phyloP scores from a whole-genome alignment of 2,113 vertebrate genomes.

The Pseudonaja textilis region DNA sequence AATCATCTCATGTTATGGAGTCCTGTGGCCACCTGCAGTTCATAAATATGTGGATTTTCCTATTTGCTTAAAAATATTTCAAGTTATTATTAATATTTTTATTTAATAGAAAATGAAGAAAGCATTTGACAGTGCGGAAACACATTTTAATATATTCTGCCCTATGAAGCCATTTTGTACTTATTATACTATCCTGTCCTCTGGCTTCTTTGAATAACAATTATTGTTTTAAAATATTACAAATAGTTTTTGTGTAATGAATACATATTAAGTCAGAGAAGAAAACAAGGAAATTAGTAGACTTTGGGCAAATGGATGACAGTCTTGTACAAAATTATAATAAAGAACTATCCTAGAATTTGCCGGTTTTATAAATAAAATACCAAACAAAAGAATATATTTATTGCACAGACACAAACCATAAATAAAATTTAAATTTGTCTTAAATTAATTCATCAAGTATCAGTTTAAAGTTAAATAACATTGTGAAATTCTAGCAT shows the following conservation, averaged over 20 bases:
- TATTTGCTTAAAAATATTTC: neutral
- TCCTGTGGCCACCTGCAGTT: neutral
- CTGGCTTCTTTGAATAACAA: neutral
- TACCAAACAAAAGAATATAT: neutral
- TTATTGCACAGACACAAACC: neutral
- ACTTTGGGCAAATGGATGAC: neutral
- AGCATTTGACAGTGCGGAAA: neutral
- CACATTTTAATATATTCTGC: neutral
- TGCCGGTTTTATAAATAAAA: neutral
- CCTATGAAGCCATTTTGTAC: neutral
- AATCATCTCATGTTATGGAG: neutral
- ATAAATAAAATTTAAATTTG: neutral
- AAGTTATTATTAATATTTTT: conserved; percentile 6
- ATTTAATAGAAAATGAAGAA: neutral
- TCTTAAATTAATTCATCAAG: neutral
- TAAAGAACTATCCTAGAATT: neutral
- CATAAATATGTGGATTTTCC: neutral
- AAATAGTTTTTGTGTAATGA: neutral
- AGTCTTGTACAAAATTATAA: neutral
- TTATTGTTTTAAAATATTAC: neutral
- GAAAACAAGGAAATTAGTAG: neutral
- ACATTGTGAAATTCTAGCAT: neutral
- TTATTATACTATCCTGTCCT: neutral
- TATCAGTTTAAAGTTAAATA: neutral
- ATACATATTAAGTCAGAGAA: neutral